Percentiles rank a stretch among this genome's conserved stretches.
These are phyloP conservation scores for Crocuta crocuta DNA, from an alignment of 2,113 vertebrate species.

Conservation along the genomic window DNA sequence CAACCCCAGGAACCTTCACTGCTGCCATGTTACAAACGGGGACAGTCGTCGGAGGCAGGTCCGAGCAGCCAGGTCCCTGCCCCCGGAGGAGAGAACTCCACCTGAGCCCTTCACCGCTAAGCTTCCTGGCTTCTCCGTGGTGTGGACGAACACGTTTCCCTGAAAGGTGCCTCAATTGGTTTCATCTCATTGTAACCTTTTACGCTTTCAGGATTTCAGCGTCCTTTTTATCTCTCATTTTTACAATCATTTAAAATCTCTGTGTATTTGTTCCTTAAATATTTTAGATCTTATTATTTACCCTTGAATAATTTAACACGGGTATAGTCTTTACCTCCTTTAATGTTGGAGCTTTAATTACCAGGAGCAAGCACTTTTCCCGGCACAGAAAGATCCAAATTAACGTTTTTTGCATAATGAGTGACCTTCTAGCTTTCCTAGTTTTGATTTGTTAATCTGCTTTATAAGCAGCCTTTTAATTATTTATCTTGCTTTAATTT, in stretches of 20 bases:
- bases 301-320: neutral
- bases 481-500: conserved; percentile 17
- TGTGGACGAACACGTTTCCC: neutral
- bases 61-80: fast-evolving
- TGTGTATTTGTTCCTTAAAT: neutral
- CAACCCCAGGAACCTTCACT: neutral
- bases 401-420: neutral
- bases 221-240: neutral
- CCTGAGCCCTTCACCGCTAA: fast-evolving
- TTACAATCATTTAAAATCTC: neutral
- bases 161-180: neutral
- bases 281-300: neutral
- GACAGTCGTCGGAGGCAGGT: fast-evolving
- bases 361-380: neutral
- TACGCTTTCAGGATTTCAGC: neutral
- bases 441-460: neutral
- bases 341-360: neutral
- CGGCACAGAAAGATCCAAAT: neutral
- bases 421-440: neutral
- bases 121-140: neutral
- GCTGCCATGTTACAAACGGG: neutral
- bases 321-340: neutral
- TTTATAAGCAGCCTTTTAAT: conserved; percentile 16
- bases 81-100: fast-evolving
- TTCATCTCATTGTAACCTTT: neutral